Conservation (phyloP, 2,113 vertebrate genomes). For the Alligator mississippiensis region DNA sequence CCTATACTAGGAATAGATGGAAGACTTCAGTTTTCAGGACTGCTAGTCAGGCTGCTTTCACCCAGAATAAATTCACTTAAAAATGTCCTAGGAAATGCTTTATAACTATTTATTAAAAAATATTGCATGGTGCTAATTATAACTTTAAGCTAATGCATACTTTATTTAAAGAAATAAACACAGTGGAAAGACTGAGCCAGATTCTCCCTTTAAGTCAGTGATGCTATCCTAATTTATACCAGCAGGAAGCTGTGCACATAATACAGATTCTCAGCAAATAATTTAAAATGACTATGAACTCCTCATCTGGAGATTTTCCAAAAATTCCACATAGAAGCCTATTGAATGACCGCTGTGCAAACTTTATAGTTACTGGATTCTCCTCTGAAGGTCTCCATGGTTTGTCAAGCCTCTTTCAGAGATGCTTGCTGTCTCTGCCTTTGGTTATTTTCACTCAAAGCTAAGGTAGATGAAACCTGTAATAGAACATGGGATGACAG, state of each 20-base stretch:
- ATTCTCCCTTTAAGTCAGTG: not conserved
- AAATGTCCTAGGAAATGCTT: not conserved
- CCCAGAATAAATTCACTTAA: not conserved
- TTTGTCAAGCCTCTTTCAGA: not conserved
- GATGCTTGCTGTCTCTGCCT: not conserved
- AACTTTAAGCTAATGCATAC: not conserved
- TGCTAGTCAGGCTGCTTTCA: slow-evolving; percentile 1
- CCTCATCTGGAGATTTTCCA: not conserved
- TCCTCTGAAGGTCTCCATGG: not conserved
- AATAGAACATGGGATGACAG: not conserved
- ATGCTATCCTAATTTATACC: not conserved
- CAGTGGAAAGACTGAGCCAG: not conserved
- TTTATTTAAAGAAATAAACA: not conserved
- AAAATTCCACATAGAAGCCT: not conserved
- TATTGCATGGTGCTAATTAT: not conserved
- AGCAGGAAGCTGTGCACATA: not conserved
- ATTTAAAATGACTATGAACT: not conserved
- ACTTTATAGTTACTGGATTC: not conserved
- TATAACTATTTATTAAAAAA: not conserved
- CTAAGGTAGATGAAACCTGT: not conserved
- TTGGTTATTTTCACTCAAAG: not conserved
- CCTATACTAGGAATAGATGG: slow-evolving; percentile 9
- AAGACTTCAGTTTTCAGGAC: not conserved
- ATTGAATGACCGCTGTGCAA: not conserved
- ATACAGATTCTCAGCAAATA: not conserved